These are phyloP conservation scores for Bradypodion pumilum DNA, from an alignment of 2,797 vertebrate species.

Conservation along the genomic window DNA sequence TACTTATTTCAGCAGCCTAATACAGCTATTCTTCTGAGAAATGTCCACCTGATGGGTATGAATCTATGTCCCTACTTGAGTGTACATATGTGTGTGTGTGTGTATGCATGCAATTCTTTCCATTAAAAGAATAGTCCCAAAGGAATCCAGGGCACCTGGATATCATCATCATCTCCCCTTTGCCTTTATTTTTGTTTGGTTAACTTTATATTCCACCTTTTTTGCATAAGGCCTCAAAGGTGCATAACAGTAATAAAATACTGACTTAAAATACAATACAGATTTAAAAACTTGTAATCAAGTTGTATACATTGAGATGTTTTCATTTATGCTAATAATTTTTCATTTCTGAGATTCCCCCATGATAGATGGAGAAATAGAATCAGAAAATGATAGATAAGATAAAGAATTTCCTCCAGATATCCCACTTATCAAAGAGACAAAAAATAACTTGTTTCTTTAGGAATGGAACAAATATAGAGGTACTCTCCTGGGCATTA, in stretches of 20 bases:
- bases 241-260: not conserved
- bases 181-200: no score
- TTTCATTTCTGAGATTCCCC: not conserved
- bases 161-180: not conserved
- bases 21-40: not conserved
- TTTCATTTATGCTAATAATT: not conserved
- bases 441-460: conserved; percentile 42
- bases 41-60: not conserved
- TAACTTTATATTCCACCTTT: not conserved
- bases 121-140: not conserved
- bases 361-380: not conserved
- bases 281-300: not conserved
- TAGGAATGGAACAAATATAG: conserved; percentile 56
- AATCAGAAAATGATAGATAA: not conserved
- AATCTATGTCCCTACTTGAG: not conserved
- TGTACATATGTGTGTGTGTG: not conserved
- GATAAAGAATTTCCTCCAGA: not conserved
- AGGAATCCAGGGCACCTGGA: not conserved
- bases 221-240: not conserved
- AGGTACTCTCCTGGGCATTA: conserved; percentile 65
- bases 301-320: not conserved
- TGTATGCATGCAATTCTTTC: not conserved
- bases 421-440: not conserved
- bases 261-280: no score
- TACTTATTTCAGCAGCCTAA: not conserved